These are phyloP conservation scores for Sander vitreus DNA, from an alignment of 2,113 vertebrate genomes.

Conservation along the genomic window DNA sequence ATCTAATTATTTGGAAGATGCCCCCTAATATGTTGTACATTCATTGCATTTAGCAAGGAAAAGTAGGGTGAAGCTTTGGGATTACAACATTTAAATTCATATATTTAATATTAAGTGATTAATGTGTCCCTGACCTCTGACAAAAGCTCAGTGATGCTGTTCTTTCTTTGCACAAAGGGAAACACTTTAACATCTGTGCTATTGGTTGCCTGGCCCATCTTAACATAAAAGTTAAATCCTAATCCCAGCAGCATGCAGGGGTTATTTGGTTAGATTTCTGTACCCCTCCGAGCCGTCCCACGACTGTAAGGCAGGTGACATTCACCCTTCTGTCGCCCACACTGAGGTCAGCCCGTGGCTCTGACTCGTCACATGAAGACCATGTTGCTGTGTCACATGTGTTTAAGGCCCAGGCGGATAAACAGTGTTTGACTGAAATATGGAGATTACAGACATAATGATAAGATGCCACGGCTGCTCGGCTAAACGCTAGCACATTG, in stretches of 20 bases:
- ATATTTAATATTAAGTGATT: not conserved
- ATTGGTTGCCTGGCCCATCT: conserved; percentile 7
- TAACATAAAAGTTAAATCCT: conserved; percentile 39
- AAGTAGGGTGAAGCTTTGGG: not conserved
- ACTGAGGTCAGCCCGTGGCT: conserved; percentile 14
- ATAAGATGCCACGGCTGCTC: not conserved
- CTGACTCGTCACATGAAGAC: conserved; percentile 59
- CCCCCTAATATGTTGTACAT: not conserved
- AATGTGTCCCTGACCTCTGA: not conserved
- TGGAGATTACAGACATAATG: conserved; percentile 31
- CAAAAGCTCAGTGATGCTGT: not conserved
- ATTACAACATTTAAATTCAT: not conserved
- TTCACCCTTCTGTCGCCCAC: not conserved
- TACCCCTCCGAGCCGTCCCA: conserved; percentile 47
- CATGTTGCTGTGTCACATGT: conserved; percentile 54
- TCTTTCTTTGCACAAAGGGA: conserved; percentile 4
- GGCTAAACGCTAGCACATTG: conserved; percentile 30
- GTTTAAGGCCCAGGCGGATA: not conserved
- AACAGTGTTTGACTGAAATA: conserved; percentile 12
- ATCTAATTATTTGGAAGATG: not conserved
- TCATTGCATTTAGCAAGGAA: not conserved
- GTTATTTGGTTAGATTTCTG: conserved; percentile 36
- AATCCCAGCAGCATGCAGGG: not conserved
- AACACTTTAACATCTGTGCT: not conserved
- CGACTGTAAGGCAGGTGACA: not conserved